Evolutionary conservation across 2,888 invertebrate genomes (phyloP).

Genomic region (Pammene aurita): DNA sequence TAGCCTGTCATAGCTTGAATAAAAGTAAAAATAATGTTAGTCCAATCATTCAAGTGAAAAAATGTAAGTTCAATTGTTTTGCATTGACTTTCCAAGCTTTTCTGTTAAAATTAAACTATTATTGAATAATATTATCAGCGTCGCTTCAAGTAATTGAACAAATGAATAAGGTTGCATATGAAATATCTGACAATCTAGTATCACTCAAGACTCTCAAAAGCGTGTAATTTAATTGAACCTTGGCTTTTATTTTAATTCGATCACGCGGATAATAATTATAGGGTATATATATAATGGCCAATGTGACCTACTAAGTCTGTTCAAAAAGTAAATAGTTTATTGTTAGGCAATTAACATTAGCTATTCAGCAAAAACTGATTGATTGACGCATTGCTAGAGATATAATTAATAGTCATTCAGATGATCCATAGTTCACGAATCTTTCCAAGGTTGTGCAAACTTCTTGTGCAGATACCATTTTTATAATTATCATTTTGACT

Average conservation of each 20-base stretch:
- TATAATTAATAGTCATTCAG: slow-evolving; percentile 36
- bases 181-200: no score
- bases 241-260: neutral
- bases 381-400: slow-evolving; percentile 33
- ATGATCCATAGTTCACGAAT: slow-evolving; percentile 19
- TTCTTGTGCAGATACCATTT: neutral
- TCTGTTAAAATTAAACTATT: no score
- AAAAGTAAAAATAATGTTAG: no score
- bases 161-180: no score
- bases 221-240: neutral
- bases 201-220: no score
- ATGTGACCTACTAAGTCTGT: slow-evolving; percentile 3
- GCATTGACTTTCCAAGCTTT: no score
- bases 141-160: no score
- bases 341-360: slow-evolving; percentile 11
- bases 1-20: neutral
- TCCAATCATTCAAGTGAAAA: no score
- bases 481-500: slow-evolving; percentile 10
- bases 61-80: no score
- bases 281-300: neutral
- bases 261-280: slow-evolving; percentile 15
- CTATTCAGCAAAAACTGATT: slow-evolving; percentile 32
- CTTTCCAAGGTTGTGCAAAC: slow-evolving; percentile 27
- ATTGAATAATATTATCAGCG: no score
- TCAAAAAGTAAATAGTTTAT: slow-evolving; percentile 9